Percentiles rank a stretch among this genome's conserved stretches.
phyloP scores from a whole-genome alignment of 2,113 vertebrate genomes.

The Pholis gunnellus region DNA sequence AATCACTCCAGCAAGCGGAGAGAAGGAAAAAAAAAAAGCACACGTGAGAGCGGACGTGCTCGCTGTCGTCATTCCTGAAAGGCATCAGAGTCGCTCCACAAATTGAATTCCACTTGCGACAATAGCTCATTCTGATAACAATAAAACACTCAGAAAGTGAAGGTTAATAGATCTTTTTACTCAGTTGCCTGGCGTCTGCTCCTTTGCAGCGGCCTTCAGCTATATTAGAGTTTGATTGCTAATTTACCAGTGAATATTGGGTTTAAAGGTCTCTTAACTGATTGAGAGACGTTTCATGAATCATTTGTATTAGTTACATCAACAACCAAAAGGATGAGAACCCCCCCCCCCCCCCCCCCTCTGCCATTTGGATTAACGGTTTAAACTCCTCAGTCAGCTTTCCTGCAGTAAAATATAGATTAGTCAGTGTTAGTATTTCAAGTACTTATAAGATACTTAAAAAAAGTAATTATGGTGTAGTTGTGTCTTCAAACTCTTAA shows the following conservation, averaged over 20 bases:
- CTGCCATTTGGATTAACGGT: background rate
- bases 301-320: constrained; percentile 48
- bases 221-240: constrained; percentile 66
- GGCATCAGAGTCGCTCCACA: constrained; percentile 9
- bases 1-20: constrained; percentile 38
- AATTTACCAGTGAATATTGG: constrained; percentile 27
- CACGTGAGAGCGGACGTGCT: background rate
- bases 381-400: background rate
- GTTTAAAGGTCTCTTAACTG: constrained; percentile 58
- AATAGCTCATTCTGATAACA: constrained; percentile 43
- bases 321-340: constrained; percentile 24
- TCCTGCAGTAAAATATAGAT: background rate
- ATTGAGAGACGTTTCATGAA: constrained; percentile 29
- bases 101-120: constrained; percentile 50
- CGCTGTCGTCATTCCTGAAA: constrained; percentile 38
- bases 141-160: constrained; percentile 50
- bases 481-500: background rate
- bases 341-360: too few relatives aligned
- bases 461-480: background rate
- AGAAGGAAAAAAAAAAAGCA: too few relatives aligned
- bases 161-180: constrained; percentile 56
- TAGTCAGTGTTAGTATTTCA: background rate
- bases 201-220: constrained; percentile 5
- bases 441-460: background rate
- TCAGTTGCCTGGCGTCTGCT: constrained; percentile 44